Evolutionary conservation across 2,113 vertebrate species (phyloP), one percentile per base, ranked within the genome.

Genomic region (Tor tambroides): DNA sequence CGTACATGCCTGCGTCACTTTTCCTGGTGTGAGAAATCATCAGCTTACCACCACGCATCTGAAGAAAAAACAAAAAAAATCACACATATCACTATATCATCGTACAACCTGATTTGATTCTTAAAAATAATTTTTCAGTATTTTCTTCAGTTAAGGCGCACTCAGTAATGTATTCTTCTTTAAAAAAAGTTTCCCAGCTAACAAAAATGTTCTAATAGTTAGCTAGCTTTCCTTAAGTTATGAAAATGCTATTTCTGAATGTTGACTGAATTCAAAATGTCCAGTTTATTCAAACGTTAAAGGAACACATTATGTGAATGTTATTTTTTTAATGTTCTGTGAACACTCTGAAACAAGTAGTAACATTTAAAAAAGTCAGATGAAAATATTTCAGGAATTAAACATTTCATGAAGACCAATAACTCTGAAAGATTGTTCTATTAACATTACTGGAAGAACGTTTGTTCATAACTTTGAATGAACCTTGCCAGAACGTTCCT

Each of bases 11-110:
- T 84, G 97, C 98, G 43, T 99, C 98, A 3, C 95, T 98, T 92
- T 99, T 99, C 87, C 96, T 96, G 32, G 98, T 97, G 41, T 97
- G 96, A 21, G 97, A 97, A 90, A 99, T 98, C 96, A 98, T 97
- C 86, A 99, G 96, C 88, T 97, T 99, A 65, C 98, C 98, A 87
- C 97, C 97, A 90, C 96, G 96, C 92, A 98, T 97, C 98, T 99
- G 94, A 80, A 93, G 93, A 28, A 86, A 86, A 23, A 67, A n/a
- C n/a, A n/a, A n/a, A 12, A 78, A n/a, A 86, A n/a, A 65, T 81
- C 61, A 80, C 49, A 30, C 26, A 30, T 49, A 41, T 85, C 69
- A 41, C 14, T 7, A 26, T 49, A 12, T 28, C 28, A 71, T 77
- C 23, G 12, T 71, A 74, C 69, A 23, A 74, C 6, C 12, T 83